Evolutionary conservation across 2,797 vertebrate species (phyloP).

Genomic region (Lacerta bilineata): DNA sequence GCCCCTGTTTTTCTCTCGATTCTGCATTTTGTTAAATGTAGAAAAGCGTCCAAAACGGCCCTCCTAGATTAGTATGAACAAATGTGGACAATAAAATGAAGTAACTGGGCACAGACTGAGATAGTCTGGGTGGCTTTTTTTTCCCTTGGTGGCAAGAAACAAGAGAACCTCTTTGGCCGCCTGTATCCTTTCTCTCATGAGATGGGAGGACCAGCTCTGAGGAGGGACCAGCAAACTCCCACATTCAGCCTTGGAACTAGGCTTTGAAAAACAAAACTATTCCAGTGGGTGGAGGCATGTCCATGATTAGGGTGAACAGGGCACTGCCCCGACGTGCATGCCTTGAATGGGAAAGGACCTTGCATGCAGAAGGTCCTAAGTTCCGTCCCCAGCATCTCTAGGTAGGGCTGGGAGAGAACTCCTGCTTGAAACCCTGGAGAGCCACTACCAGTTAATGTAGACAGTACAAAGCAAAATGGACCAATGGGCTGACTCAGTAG

Average conservation of each 20-base stretch:
- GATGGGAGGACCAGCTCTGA: background rate
- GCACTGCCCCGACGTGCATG: no score
- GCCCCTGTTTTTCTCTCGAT: slow-evolving; percentile 21
- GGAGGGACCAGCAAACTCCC: no score
- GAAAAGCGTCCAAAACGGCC: background rate
- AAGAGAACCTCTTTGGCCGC: background rate
- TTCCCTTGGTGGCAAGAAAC: background rate
- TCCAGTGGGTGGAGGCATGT: no score
- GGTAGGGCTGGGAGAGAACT: no score
- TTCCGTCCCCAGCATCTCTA: no score
- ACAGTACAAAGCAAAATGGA: no score
- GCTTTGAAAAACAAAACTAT: background rate
- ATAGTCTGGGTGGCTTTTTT: background rate
- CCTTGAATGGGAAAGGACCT: no score
- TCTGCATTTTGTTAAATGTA: slow-evolving; percentile 4
- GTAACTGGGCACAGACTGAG: background rate
- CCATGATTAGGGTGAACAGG: no score
- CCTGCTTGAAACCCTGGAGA: no score
- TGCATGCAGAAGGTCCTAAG: no score
- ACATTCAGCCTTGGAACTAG: background rate
- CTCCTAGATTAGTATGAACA: slow-evolving; percentile 16
- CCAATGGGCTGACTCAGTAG: no score
- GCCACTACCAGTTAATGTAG: no score
- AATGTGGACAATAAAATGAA: slow-evolving; percentile 21
- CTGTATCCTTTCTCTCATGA: background rate